phyloP scores from a whole-genome alignment of 2,113 vertebrate genomes.

The Lathamus discolor region DNA sequence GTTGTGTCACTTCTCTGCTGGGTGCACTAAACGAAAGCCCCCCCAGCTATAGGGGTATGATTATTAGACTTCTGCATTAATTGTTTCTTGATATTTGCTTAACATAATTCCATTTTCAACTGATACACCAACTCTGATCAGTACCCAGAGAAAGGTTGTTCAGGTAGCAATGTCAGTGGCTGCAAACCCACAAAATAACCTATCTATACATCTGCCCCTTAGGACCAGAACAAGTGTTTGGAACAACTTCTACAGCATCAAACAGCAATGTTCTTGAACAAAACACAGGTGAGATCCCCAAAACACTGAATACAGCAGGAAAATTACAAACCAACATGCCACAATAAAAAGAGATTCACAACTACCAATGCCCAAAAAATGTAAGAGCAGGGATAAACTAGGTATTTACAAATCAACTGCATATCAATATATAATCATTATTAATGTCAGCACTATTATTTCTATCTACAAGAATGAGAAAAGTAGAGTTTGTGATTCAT shows the following conservation, averaged over 20 bases:
- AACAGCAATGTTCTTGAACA: neutral
- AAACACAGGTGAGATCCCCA: neutral
- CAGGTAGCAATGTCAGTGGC: accelerated
- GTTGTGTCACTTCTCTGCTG: neutral
- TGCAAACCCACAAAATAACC: neutral
- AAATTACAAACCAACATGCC: neutral
- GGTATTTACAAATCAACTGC: neutral
- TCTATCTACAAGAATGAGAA: neutral
- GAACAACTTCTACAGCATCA: neutral
- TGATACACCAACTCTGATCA: accelerated
- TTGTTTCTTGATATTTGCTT: neutral
- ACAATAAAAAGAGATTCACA: neutral
- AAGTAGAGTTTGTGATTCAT: neutral
- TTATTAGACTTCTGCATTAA: neutral
- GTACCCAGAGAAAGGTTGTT: neutral
- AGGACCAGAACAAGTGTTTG: neutral
- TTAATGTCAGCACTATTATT: neutral
- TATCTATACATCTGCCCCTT: neutral
- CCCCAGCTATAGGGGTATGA: accelerated
- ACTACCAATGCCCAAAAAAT: neutral
- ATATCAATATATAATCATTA: neutral
- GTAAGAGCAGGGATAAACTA: neutral
- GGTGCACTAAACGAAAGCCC: neutral
- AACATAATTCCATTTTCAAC: neutral
- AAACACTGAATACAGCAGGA: neutral